A percentile compares a stretch with the other conserved stretches of the same genome.
Evolutionary conservation across 92 coral and sea anemone genomes (phyloP).

Genomic region (Palythoa caribaeorum): DNA sequence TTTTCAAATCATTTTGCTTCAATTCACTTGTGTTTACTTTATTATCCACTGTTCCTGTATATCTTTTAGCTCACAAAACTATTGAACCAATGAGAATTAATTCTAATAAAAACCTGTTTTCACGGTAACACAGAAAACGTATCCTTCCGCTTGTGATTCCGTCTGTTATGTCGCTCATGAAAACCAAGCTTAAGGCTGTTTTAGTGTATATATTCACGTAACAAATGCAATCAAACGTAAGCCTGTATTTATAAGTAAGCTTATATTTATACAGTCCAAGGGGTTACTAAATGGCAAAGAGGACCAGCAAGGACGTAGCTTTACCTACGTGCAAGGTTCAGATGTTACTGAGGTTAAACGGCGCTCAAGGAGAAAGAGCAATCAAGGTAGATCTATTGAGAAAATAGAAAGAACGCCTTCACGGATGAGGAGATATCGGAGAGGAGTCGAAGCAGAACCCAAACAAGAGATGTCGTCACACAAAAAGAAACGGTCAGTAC

Average conservation of each 20-base stretch:
- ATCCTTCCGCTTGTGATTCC: no score
- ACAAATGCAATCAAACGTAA: no score
- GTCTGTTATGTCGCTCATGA: no score
- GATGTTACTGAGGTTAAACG: neutral
- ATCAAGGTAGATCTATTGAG: neutral
- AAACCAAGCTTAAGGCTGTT: neutral
- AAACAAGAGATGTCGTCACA: neutral
- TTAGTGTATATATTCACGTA: no score
- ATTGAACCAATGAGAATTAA: no score
- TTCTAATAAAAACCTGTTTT: no score
- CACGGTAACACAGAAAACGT: no score
- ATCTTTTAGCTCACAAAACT: no score
- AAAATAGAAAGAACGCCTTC: neutral
- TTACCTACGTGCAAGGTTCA: slow-evolving; percentile 20
- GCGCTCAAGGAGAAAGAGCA: neutral
- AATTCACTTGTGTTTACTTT: no score
- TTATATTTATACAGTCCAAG: neutral
- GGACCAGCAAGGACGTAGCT: neutral
- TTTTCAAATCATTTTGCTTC: no score
- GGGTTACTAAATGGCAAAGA: neutral
- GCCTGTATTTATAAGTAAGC: no score
- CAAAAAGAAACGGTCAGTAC: slow-evolving; percentile 30
- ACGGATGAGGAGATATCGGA: neutral
- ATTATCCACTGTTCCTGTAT: no score
- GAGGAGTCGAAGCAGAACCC: neutral